These are phyloP conservation scores for Diglossa cyanea DNA, from an alignment of 2,797 vertebrate genomes.

Conservation along the genomic window DNA sequence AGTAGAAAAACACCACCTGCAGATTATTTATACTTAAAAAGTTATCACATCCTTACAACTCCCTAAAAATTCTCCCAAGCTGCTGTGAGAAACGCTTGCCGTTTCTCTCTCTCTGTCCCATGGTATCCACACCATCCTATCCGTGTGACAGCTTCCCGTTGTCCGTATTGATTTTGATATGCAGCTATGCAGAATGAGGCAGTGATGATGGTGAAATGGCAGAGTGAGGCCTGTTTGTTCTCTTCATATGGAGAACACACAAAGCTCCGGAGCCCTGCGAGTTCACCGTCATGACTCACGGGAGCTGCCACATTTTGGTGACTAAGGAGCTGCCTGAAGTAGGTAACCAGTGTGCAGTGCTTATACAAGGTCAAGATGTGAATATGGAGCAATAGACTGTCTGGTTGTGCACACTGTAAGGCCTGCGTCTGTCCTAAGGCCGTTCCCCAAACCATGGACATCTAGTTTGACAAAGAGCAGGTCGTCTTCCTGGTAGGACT, in stretches of 20 bases:
- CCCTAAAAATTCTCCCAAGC: too few relatives aligned
- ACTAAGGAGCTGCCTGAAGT: background rate
- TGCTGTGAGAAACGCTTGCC: too few relatives aligned
- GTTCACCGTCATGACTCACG: rapidly evolving
- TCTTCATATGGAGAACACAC: background rate
- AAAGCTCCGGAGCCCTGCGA: rapidly evolving
- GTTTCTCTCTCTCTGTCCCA: too few relatives aligned
- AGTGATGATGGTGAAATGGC: background rate
- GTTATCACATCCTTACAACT: too few relatives aligned
- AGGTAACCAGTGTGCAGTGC: background rate
- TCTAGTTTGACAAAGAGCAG: background rate
- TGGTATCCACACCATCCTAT: background rate
- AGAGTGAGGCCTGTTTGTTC: background rate
- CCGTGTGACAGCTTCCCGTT: background rate
- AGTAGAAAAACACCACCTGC: too few relatives aligned
- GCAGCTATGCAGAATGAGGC: background rate
- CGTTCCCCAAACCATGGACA: background rate
- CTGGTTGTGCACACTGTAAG: background rate
- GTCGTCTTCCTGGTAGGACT: background rate
- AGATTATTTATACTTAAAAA: too few relatives aligned
- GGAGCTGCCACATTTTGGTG: background rate
- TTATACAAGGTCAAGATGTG: background rate
- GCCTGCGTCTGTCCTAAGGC: background rate
- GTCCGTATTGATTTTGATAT: background rate
- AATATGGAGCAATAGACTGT: background rate